Base-by-base conservation (phyloP, 2,888 invertebrate species). In the Phortica okadai region DNA sequence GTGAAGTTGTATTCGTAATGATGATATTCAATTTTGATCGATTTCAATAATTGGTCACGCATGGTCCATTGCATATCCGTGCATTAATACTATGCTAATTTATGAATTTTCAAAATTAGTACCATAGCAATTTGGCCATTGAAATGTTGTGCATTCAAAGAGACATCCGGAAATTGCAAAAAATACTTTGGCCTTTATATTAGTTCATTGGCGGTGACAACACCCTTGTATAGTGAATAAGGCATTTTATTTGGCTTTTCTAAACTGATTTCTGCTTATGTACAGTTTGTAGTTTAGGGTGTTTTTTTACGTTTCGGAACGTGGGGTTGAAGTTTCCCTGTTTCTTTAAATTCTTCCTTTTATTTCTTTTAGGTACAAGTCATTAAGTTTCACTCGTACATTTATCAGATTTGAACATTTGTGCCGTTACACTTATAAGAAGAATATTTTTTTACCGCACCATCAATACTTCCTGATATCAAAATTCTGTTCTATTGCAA, bases 41-140 rank as follows among this genome's bases (percentile, higher is more conserved):
- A 90, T 90, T 89, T 90, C 90, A 90, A 90, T 90, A 90, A 90
- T 90, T 90, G 89, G 90, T 83, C 86, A 89, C 89, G 90, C 90
- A 89, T 90, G 90, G 88, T 86, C 72, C 25, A 54, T 41, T 67
- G 76, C 67, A 64, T 45, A 50, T 69, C 70, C 76, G 69, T 73
- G 33, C 73, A 77, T 79, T 75, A 78, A 79, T 77, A 76, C 76
- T 75, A 78, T 79, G 76, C 45, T n/a, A 85, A 88, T 88, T 89
- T 88, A 89, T 89, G 89, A 86, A 78, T 89, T 89, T 88, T 84
- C 86, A 84, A 87, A 82, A 77, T 81, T 81, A 80, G 21, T 21
- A 21, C 21, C 21, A 21, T 21, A 1, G 58, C 58, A 58, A 58
- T 58, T 6, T 45, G 6, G 58, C 58, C 14, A 58, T 14, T 58